A percentile compares a stretch with the other conserved stretches of the same genome.
These are phyloP conservation scores for Lypha dubia DNA, from an alignment of 2,888 invertebrate species.

Conservation along the genomic window DNA sequence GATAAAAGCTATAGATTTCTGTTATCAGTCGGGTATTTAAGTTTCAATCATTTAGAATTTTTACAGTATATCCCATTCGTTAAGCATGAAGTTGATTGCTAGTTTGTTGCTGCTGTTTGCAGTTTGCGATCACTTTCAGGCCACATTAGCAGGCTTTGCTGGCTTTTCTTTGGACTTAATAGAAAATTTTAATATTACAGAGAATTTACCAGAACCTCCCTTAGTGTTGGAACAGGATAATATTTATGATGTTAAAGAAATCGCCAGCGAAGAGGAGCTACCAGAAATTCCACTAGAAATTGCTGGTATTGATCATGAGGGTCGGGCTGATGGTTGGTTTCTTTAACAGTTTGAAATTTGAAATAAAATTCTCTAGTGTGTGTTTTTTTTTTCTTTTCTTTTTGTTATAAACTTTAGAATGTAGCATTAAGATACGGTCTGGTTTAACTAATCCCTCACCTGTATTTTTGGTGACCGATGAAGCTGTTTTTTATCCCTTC, in stretches of 20 bases:
- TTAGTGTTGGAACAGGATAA: constrained; percentile 69
- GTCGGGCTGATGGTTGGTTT: constrained; percentile 76
- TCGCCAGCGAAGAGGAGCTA: background rate
- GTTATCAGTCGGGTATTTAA: constrained; percentile 75
- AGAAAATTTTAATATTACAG: constrained; percentile 62
- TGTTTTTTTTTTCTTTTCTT: no score
- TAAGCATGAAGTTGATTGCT: constrained; percentile 75
- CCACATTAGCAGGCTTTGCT: constrained; percentile 68
- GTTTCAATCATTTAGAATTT: background rate
- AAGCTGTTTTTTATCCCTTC: constrained; percentile 78
- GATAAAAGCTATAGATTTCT: constrained; percentile 5
- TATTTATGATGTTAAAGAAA: background rate
- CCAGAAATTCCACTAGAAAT: constrained; percentile 27
- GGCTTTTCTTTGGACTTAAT: constrained; percentile 64
- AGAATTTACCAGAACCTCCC: constrained; percentile 72
- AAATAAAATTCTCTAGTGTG: background rate
- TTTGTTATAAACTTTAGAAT: constrained; percentile 70
- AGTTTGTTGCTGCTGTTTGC: constrained; percentile 71
- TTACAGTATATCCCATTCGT: constrained; percentile 37
- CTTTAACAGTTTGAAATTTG: background rate
- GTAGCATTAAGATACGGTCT: constrained; percentile 77
- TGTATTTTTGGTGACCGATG: constrained; percentile 83
- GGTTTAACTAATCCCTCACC: constrained; percentile 85
- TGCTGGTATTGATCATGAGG: constrained; percentile 59
- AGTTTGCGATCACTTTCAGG: constrained; percentile 46